Evolutionary conservation across 2,888 invertebrate species (phyloP), one percentile per base, ranked within the genome.

Genomic region (Himalopsyche tibetana): DNA sequence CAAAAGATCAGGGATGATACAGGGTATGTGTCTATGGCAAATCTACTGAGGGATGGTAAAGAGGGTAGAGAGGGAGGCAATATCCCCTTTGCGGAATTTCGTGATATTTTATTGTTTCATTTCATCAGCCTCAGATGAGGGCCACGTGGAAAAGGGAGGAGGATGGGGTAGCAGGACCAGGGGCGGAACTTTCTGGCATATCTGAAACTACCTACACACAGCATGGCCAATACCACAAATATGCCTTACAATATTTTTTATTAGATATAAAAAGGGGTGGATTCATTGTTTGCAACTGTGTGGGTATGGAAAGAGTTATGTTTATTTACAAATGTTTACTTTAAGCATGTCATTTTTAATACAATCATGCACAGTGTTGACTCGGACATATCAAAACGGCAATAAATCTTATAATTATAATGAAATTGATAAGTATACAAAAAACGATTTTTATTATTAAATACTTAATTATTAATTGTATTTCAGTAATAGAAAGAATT

Each of bases 71-170:
- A 38, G 36, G 84, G 81, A 19, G 84, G 38, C 40, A 40, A 56
- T 55, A 42, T 17, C 81, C 84, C 55, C 56, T 55, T 55, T 86
- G 85, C 82, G 87, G 87, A 87, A 87, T 87, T 87, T 87, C 82
- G 84, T 85, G 84, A 87, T 87, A 87, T 87, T 87, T 87, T 87
- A 87, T 87, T 87, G 87, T 87, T 85, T 85, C 87, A 87, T 87
- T 87, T 85, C 87, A 87, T 87, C 87, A 82, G 87, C 80, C 84
- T 85, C 82, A 63, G 85, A 87, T 80, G 85, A 85, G 87, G 80
- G 85, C 82, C 63, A 63, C 63, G 63, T 63, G 81, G 42, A 51
- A 55, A 28, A 28, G 55, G 42, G 55, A 38, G 82, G 82, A 80
- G 80, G 80, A n/a, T 63, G 63, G 63, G 63, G 63, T 2, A 28